These are phyloP conservation scores for Siniperca scherzeri DNA, from an alignment of 2,797 vertebrate genomes.

Conservation along the genomic window DNA sequence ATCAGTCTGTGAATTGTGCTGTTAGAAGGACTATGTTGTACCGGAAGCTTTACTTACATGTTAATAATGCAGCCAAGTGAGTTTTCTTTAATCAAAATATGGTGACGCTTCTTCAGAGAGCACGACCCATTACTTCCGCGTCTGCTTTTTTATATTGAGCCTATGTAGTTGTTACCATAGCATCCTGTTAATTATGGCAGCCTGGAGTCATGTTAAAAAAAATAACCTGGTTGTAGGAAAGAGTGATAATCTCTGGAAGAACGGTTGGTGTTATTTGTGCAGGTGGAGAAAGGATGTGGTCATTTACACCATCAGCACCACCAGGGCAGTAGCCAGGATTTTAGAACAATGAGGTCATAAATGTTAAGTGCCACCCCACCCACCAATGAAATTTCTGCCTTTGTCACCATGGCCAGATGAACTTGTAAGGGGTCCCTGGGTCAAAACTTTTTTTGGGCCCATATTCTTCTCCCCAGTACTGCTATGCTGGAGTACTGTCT, in stretches of 20 bases:
- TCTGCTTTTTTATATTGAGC: conserved; percentile 8
- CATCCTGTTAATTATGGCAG: neutral
- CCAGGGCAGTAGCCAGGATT: neutral
- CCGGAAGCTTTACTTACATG: neutral
- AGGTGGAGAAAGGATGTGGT: neutral
- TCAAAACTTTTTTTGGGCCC: neutral
- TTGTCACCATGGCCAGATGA: neutral
- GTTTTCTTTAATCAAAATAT: neutral
- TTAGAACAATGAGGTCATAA: neutral
- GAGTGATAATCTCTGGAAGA: neutral
- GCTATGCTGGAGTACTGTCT: neutral
- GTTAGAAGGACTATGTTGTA: fast-evolving
- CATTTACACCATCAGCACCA: conserved; percentile 16
- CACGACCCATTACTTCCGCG: conserved; percentile 59
- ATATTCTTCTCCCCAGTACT: neutral
- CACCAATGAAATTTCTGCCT: neutral
- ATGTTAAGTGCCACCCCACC: neutral
- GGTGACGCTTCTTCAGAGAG: neutral
- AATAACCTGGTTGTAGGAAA: neutral
- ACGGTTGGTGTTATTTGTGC: neutral
- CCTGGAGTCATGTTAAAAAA: neutral
- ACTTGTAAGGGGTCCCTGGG: neutral
- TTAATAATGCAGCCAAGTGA: neutral
- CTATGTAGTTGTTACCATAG: neutral
- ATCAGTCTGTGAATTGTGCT: neutral